Base-by-base conservation (phyloP, 2,797 vertebrate species). In the Graptemys geographica region DNA sequence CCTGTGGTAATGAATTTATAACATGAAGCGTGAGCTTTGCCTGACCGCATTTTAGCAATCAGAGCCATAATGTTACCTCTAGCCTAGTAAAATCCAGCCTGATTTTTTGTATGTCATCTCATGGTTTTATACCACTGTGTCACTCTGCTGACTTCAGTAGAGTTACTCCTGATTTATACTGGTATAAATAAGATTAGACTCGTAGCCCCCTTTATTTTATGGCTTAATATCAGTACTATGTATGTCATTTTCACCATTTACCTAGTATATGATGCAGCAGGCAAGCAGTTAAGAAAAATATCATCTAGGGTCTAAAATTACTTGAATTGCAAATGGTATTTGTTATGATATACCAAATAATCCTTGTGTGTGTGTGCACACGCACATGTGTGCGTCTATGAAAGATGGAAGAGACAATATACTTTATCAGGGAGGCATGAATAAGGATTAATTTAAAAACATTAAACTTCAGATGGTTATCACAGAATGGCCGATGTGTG, bases 271-370 rank as follows among this genome's bases (percentile, higher is more conserved):
- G 53, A 57, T 90, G 79, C 72, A 84, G 47, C 10, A 4, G 86
- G 74, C 51, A 90, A 93, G 52, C 2, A 0, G 23, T 78, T 92
- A 78, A 4, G 5, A 90, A 93, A 91, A 88, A 90, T 47, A 56
- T 86, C 84, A 86, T 55, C 90, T 76, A 84, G 62, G 81, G 62
- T 94, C 90, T 95, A 88, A 86, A 95, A 86, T 90, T 87, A 89
- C 90, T 93, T 96, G 95, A 95, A 97, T 95, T 96, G 88, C 83
- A 97, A 96, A 97, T 91, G n/a, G 79, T 91, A 91, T 88, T 96
- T 90, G 83, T 41, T 80, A 78, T 90, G 62, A 84, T 83, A 88
- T 92, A 89, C 52, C 88, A 65, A 6, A 86, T 88, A 92, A 96
- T 90, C 87, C 88, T 96, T 95, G 90, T 52, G 55, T 3, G 47